These are phyloP conservation scores for Thera britannica DNA, from an alignment of 2,888 invertebrate genomes.

Conservation along the genomic window DNA sequence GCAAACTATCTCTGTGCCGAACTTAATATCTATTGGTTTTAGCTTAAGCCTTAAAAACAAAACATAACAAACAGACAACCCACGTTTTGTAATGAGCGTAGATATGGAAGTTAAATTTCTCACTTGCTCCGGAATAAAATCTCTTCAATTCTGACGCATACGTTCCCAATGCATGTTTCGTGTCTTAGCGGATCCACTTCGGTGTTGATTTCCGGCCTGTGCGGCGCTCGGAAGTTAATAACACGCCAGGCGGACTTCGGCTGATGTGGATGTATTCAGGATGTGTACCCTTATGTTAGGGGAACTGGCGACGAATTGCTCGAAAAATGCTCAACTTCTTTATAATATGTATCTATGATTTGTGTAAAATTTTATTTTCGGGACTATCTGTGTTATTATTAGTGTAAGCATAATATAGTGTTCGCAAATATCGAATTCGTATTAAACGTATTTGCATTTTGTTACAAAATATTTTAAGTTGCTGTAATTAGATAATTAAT, in stretches of 20 bases:
- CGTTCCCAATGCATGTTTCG: slow-evolving; percentile 38
- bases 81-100: neutral
- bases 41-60: neutral
- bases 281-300: slow-evolving; percentile 13
- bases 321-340: too few species aligned
- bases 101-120: neutral
- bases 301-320: neutral
- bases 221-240: slow-evolving; percentile 68
- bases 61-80: neutral
- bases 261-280: slow-evolving; percentile 27
- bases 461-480: neutral
- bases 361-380: too few species aligned
- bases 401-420: too few species aligned
- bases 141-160: slow-evolving; percentile 19
- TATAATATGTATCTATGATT: too few species aligned
- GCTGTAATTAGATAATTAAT: neutral
- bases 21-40: too few species aligned
- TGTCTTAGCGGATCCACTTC: slow-evolving; percentile 51
- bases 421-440: too few species aligned
- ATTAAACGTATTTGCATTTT: too few species aligned
- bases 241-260: slow-evolving; percentile 55
- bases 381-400: too few species aligned
- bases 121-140: slow-evolving; percentile 13
- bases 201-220: slow-evolving; percentile 69
- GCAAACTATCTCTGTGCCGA: too few species aligned